Base-by-base conservation (phyloP, 2,797 vertebrate species). In the Acridotheres tristis region DNA sequence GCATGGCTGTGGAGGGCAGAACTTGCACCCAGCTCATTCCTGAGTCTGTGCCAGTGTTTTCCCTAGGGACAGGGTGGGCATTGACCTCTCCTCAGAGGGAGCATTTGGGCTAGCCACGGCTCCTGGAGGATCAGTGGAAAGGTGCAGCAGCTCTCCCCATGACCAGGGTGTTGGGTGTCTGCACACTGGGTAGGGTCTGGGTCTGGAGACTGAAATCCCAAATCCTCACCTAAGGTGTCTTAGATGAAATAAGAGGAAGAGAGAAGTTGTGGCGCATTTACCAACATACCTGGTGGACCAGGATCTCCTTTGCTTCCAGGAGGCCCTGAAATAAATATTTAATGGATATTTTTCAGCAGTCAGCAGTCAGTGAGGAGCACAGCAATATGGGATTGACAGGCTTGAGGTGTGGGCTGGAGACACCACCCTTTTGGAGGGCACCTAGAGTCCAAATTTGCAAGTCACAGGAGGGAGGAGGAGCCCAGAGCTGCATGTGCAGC, bases 201-300 rank as follows among this genome's bases (percentile, higher is more conserved):
- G 40, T 59, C 12, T 66, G 53, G 32, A 80, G 25, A 18, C 8
- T 77, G 48, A 74, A 85, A 72, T 66, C 32, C 6, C 68, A 59
- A 72, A 78, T 45, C 48, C 51, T 45, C 43, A 23, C 20, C 48
- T 78, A 12, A 69, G 8, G 7, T 67, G 22, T 74, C 54, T 91
- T 50, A 59, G 3, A 27, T 36, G 26, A 13, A 66, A 54, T 59
- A 78, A 66, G 47, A 40, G 4, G 21, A 58, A 67, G 91, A 72
- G 3, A 83, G 62, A 95, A 77, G 16, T 13, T 26, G 59, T 4
- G 1, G 25, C 36, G 55, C 20, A 15, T 83, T 68, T 76, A 38
- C 36, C 32, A 65, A 96, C 97, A 13, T 95, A 98, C 98, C 98
- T 95, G 95, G 96, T 54, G n/a, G 22, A 7, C 97, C 97, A 75